Percentiles rank a stretch among this genome's conserved stretches.
phyloP scores from a whole-genome alignment of 2,888 invertebrate genomes.

The Pollenia amentaria region DNA sequence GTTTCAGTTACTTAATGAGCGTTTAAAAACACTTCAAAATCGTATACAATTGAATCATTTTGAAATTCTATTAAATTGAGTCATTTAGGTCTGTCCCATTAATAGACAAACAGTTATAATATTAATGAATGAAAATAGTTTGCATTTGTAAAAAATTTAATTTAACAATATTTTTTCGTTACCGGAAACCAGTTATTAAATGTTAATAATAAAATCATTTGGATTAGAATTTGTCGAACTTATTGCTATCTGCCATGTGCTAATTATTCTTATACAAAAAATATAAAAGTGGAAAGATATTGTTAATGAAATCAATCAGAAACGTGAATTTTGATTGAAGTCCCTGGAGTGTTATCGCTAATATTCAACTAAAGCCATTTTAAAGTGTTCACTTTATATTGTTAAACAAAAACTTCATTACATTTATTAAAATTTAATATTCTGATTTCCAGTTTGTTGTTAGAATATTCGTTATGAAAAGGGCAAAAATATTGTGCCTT shows the following conservation, averaged over 20 bases:
- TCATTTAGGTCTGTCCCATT: conserved; percentile 9
- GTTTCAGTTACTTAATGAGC: conserved; percentile 26
- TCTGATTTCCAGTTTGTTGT: no score
- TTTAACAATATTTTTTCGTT: background rate
- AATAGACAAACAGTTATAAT: background rate
- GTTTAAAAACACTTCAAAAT: conserved; percentile 10
- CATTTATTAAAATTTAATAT: no score
- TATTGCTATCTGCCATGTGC: background rate
- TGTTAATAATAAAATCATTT: background rate
- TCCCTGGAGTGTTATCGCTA: no score
- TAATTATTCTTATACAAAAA: no score
- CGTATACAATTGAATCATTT: background rate
- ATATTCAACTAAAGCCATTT: no score
- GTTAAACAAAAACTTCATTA: no score
- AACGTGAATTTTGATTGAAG: no score
- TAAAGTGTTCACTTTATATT: no score
- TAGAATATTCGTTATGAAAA: no score
- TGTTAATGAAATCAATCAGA: background rate
- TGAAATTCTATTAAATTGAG: conserved; percentile 39
- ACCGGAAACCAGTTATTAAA: conserved; percentile 1
- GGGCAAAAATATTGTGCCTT: no score
- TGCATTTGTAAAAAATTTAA: no score
- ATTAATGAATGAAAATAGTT: no score
- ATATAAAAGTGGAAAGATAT: background rate
- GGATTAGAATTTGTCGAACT: background rate